Percentiles rank a stretch among this genome's conserved stretches.
Conservation (phyloP, 2,797 vertebrate genomes). For the Urocyon cinereoargenteus region DNA sequence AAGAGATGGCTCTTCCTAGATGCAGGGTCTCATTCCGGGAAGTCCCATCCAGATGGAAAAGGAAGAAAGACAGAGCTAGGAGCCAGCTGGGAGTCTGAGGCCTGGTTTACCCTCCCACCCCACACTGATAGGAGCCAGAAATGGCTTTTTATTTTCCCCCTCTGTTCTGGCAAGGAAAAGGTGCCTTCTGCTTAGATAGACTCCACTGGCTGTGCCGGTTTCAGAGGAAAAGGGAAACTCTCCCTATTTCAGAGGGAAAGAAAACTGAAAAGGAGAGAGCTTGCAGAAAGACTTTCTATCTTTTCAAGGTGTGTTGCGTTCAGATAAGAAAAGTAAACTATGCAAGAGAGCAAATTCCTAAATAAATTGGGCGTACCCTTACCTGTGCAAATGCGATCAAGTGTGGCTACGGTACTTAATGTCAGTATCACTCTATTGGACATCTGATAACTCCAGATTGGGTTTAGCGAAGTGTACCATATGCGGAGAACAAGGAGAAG, state of each 20-base stretch:
- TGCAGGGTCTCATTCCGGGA: not conserved
- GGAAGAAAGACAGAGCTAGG: not conserved
- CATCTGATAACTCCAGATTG: conserved; percentile 83
- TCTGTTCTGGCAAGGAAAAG: not conserved
- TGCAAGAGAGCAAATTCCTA: not conserved
- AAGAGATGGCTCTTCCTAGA: no score
- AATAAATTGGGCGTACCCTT: not conserved
- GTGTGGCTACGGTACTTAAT: conserved; percentile 79
- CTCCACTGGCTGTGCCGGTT: not conserved
- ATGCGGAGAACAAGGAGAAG: conserved; percentile 87
- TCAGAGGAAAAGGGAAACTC: not conserved
- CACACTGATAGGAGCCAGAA: no score
- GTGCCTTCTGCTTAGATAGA: not conserved
- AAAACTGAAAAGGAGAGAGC: not conserved
- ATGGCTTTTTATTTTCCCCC: no score
- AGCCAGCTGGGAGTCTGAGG: not conserved
- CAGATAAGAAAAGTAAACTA: not conserved
- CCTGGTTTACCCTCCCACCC: not conserved
- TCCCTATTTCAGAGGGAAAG: not conserved
- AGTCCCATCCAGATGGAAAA: not conserved
- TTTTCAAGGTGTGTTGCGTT: not conserved
- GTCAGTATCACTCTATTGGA: conserved; percentile 82
- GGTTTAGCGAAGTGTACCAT: conserved; percentile 88
- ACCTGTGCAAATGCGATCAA: conserved; percentile 84
- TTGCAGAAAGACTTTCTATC: not conserved